Base-by-base conservation (phyloP, 1,140 invertebrate genomes). In the Lineus longissimus region DNA sequence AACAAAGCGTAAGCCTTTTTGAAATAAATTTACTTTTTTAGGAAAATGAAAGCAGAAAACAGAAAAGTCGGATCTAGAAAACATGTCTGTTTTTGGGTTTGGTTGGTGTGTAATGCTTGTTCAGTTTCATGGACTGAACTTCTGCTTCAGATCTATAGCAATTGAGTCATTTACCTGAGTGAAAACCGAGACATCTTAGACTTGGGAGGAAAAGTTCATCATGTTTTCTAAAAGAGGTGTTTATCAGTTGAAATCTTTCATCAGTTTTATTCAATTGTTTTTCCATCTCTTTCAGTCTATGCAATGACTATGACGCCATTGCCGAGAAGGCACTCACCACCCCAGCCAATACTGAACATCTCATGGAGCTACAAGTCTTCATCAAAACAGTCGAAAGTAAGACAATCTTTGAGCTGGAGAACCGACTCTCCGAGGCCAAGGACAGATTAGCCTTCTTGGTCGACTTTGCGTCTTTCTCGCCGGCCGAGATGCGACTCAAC, bases 251-350 rank as follows among this genome's bases (percentile, higher is more conserved):
- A n/a, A n/a, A n/a, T n/a, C n/a, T n/a, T n/a, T n/a, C n/a, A n/a
- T n/a, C n/a, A n/a, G n/a, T n/a, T n/a, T n/a, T n/a, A n/a, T n/a
- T n/a, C n/a, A n/a, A n/a, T n/a, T n/a, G n/a, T n/a, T n/a, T 47
- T 45, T 36, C 23, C 43, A 13, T 75, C 63, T 73, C 83, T 77
- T 83, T 66, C 62, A 94, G 92, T 45, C 85, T 95, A 55, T 90
- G 88, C 61, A 89, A 91, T 61, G 91, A 94, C 70, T 96, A 95
- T 83, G 87, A 92, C 72, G 76, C 81, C 27, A 94, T 96, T 69
- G 85, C 90, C 0, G 88, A 90, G 68, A 89, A 88, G 67, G 87
- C 92, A 0, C 77, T 95, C 33, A 90, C 87, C 15, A 86, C 88
- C 0, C 94, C 94, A 0, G 84, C 85, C 4, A 90, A 93, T 76